A percentile compares a stretch with the other conserved stretches of the same genome.
Evolutionary conservation across 2,113 vertebrate species (phyloP).

Genomic region (Aleadryas rufinucha): DNA sequence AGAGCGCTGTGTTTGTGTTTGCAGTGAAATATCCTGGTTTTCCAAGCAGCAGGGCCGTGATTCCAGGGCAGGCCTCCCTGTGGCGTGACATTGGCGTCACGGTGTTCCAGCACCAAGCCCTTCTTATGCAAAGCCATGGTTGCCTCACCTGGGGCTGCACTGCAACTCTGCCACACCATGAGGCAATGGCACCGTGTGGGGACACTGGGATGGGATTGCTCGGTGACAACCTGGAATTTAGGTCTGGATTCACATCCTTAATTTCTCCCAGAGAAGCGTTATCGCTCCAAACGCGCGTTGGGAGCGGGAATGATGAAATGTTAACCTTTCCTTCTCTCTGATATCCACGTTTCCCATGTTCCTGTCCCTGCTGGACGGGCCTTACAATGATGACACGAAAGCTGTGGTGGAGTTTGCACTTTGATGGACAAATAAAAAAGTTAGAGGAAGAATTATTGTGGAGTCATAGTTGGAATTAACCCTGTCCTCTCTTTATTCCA

Average conservation of each 20-base stretch:
- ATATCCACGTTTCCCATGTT: neutral
- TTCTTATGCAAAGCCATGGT: neutral
- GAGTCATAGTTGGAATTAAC: neutral
- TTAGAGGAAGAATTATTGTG: neutral
- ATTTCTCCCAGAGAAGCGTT: neutral
- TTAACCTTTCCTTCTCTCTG: neutral
- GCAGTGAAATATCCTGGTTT: neutral
- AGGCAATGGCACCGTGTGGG: neutral
- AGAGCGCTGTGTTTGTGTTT: neutral
- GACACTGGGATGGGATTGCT: neutral
- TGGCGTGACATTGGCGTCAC: neutral
- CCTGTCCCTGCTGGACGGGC: neutral
- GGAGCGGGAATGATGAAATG: neutral
- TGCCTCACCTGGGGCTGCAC: neutral
- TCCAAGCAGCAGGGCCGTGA: neutral
- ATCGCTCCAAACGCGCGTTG: rapidly evolving
- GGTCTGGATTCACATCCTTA: neutral
- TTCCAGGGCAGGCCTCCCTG: neutral
- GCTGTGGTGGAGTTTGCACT: neutral
- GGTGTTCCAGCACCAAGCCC: neutral
- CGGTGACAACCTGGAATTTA: neutral
- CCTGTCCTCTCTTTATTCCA: neutral
- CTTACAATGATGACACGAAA: neutral
- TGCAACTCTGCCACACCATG: neutral
- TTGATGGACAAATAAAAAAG: neutral